phyloP scores from a whole-genome alignment of 2,888 invertebrate genomes.

The Resseliella maxima region DNA sequence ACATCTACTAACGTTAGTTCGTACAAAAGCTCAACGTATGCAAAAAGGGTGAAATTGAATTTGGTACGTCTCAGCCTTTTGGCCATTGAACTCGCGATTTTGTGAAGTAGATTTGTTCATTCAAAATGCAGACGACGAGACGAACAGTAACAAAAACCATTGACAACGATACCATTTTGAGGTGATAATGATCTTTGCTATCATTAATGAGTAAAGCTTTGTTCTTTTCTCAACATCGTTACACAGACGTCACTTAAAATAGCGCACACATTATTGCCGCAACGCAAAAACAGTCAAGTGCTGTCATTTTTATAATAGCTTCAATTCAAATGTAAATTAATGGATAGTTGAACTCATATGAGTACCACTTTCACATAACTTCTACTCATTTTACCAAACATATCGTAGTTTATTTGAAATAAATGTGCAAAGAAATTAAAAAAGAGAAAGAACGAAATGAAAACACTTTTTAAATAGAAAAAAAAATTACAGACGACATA shows the following conservation, averaged over 20 bases:
- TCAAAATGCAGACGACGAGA: background rate
- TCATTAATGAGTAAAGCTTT: background rate
- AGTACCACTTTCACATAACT: background rate
- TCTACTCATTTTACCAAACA: background rate
- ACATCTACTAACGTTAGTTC: too few species aligned
- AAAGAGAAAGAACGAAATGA: too few species aligned
- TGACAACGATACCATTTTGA: background rate
- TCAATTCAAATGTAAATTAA: background rate
- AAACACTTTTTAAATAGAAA: too few species aligned
- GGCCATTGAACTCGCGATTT: background rate
- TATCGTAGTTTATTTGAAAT: background rate
- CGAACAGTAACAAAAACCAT: background rate
- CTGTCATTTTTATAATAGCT: background rate
- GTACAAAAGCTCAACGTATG: background rate
- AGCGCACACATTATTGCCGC: background rate
- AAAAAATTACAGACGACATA: too few species aligned
- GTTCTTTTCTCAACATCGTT: background rate
- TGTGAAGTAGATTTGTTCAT: background rate
- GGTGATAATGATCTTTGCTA: constrained; percentile 35
- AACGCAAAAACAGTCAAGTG: background rate
- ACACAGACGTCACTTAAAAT: background rate
- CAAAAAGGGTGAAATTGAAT: background rate
- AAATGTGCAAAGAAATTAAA: too few species aligned
- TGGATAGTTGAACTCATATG: background rate
- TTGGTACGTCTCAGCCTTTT: background rate